Conservation (phyloP, 2,888 invertebrate species). For the Drosophila anceps region DNA sequence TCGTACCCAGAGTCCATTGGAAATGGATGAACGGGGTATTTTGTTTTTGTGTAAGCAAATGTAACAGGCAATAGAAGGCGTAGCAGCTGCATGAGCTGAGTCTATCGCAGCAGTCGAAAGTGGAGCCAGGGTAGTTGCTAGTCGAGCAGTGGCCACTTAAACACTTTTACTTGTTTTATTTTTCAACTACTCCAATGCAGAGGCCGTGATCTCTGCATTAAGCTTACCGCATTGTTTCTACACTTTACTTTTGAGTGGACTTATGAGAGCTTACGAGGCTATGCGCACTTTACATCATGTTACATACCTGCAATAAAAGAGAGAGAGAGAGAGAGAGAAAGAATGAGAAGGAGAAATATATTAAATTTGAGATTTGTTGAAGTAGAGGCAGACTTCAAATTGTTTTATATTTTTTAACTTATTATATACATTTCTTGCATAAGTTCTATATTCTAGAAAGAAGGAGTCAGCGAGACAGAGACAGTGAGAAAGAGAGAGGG, state of each 20-base stretch:
- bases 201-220: constrained; percentile 42
- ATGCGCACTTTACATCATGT: constrained; percentile 14
- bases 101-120: neutral
- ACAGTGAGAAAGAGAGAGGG: neutral
- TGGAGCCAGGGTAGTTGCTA: neutral
- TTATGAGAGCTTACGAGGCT: constrained; percentile 7
- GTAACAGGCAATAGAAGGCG: neutral
- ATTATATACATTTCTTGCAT: too few species aligned
- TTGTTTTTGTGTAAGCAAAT: neutral
- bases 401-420: neutral
- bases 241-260: neutral
- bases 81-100: neutral
- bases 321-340: constrained; percentile 2
- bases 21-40: too few species aligned
- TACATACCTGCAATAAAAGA: constrained; percentile 58
- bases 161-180: constrained; percentile 5
- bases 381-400: neutral
- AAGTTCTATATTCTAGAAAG: too few species aligned
- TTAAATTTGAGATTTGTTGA: neutral
- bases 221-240: constrained; percentile 56
- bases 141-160: neutral
- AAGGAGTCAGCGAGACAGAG: too few species aligned
- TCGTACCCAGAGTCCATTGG: neutral
- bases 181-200: constrained; percentile 44
- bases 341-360: neutral